Percentiles rank a stretch among this genome's conserved stretches.
phyloP scores from a whole-genome alignment of 1,140 invertebrate genomes.

The Pogonus chalceus region DNA sequence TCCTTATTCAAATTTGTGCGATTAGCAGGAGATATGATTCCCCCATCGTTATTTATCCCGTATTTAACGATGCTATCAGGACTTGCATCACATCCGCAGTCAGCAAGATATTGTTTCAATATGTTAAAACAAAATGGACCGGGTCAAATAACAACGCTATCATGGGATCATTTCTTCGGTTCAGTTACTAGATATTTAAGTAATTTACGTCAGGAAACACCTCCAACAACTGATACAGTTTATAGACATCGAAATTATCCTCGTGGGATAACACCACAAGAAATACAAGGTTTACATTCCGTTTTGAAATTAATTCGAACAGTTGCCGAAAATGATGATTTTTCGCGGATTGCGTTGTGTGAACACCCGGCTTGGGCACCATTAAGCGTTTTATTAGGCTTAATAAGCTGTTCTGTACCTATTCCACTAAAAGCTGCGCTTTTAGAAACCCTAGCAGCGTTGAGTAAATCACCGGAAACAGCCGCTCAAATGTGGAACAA shows the following conservation, averaged over 20 bases:
- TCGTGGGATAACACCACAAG: constrained; percentile 66
- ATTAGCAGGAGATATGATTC: constrained; percentile 74
- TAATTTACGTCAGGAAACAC: constrained; percentile 55
- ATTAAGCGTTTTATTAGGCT: constrained; percentile 65
- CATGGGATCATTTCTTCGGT: constrained; percentile 83
- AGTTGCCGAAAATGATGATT: constrained; percentile 68
- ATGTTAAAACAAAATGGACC: constrained; percentile 66
- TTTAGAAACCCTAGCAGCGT: constrained; percentile 60
- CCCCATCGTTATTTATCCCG: constrained; percentile 74
- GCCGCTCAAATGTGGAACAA: constrained; percentile 75
- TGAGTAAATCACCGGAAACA: constrained; percentile 63
- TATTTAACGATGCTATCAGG: constrained; percentile 81
- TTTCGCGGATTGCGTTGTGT: constrained; percentile 66
- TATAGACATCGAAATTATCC: constrained; percentile 49
- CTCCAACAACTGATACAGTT: constrained; percentile 48
- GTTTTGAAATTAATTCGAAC: constrained; percentile 67
- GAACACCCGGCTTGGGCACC: constrained; percentile 81
- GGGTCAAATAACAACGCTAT: constrained; percentile 43
- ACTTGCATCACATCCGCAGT: constrained; percentile 59
- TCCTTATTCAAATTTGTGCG: constrained; percentile 85
- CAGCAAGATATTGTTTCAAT: constrained; percentile 74
- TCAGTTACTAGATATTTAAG: constrained; percentile 69
- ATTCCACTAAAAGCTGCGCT: constrained; percentile 76
- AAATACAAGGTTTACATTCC: constrained; percentile 77
- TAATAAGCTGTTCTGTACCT: constrained; percentile 78